These are phyloP conservation scores for Sesamia inferens DNA, from an alignment of 2,888 invertebrate genomes.

Conservation along the genomic window DNA sequence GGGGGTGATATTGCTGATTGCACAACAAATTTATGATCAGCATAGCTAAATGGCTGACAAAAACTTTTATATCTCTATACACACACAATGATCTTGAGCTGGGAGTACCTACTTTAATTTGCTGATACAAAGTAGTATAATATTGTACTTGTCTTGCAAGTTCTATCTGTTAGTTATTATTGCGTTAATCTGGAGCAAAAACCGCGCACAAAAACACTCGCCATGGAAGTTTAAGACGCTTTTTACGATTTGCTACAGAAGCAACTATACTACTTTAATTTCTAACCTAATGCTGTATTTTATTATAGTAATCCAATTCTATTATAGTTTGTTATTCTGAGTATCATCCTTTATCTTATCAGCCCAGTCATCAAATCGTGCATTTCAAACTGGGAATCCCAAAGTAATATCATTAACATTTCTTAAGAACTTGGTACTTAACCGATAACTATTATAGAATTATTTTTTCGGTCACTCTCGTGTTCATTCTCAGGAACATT, in stretches of 20 bases:
- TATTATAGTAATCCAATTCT: slow-evolving; percentile 37
- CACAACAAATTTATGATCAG: slow-evolving; percentile 22
- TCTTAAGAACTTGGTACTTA: slow-evolving; percentile 11
- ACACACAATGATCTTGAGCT: neutral
- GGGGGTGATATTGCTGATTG: slow-evolving; percentile 21
- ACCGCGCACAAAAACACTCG: slow-evolving; percentile 34
- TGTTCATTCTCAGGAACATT: slow-evolving; percentile 23
- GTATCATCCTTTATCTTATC: slow-evolving; percentile 10
- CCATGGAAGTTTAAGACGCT: slow-evolving; percentile 37
- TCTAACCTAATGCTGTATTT: slow-evolving; percentile 43
- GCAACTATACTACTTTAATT: slow-evolving; percentile 37
- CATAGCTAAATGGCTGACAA: neutral
- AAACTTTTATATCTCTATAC: neutral
- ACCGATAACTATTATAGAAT: slow-evolving; percentile 21
- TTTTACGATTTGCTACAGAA: slow-evolving; percentile 47
- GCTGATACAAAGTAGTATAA: neutral
- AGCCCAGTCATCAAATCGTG: neutral
- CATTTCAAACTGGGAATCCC: slow-evolving; percentile 18
- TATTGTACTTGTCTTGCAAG: neutral
- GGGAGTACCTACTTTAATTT: neutral
- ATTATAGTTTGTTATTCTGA: slow-evolving; percentile 3
- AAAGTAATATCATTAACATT: neutral
- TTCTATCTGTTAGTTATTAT: slow-evolving; percentile 7
- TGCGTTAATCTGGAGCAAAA: slow-evolving; percentile 35
- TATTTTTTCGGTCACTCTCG: slow-evolving; percentile 11